Conservation (phyloP, 2,797 vertebrate genomes). For the Gallirallus australis region DNA sequence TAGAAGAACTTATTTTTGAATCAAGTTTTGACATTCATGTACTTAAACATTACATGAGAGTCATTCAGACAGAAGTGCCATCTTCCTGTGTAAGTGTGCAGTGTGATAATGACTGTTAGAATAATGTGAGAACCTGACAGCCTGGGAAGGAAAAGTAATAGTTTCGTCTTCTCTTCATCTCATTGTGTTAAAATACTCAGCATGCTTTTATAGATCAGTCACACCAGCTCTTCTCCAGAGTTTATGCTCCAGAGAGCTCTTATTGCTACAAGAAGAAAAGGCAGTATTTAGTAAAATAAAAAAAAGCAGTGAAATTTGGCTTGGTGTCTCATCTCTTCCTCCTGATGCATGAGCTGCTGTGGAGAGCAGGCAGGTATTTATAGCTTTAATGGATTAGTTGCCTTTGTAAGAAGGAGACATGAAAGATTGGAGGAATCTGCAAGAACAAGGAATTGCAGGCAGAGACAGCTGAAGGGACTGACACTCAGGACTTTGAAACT, state of each 20-base stretch:
- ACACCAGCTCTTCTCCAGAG: neutral
- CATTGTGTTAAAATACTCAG: neutral
- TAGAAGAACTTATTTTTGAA: neutral
- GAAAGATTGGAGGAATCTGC: conserved; percentile 1
- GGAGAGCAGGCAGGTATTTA: neutral
- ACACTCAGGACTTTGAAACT: neutral
- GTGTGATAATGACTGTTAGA: conserved; percentile 15
- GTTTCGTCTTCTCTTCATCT: conserved; percentile 15
- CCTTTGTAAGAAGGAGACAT: conserved; percentile 15
- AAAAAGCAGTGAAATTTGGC: neutral
- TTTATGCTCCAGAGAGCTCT: neutral
- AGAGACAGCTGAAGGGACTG: neutral
- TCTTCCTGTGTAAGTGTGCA: neutral
- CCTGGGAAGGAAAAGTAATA: neutral
- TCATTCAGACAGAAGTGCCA: neutral
- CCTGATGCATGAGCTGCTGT: neutral
- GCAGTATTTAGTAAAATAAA: neutral
- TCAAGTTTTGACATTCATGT: neutral
- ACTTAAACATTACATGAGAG: neutral
- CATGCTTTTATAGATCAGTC: neutral
- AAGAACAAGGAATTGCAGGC: conserved; percentile 1
- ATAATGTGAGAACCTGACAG: neutral
- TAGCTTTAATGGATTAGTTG: conserved; percentile 20
- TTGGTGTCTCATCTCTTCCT: conserved; percentile 1
- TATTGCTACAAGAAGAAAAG: neutral